Evolutionary conservation across 1,140 invertebrate species (phyloP).

Genomic region (Orussus abietinus): DNA sequence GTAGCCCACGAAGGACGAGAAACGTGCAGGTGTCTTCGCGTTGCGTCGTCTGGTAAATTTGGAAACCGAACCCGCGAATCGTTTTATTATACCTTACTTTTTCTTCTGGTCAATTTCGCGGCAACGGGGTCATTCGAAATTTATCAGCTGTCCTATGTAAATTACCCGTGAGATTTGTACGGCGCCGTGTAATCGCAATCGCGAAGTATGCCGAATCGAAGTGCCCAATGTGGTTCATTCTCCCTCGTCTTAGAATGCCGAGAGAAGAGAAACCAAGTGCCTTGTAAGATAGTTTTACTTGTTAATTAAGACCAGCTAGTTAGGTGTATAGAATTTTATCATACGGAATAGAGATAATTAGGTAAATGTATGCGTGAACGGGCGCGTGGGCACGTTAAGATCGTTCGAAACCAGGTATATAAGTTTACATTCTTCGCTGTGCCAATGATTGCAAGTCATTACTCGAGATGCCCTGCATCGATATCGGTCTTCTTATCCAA

Average conservation of each 20-base stretch:
- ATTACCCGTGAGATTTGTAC: conserved; percentile 7
- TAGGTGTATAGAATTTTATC: background rate
- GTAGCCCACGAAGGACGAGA: too few species aligned
- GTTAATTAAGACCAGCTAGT: conserved; percentile 3
- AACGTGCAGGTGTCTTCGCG: too few species aligned
- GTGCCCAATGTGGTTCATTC: conserved; percentile 9
- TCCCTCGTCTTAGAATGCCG: too few species aligned
- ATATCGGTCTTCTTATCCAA: background rate
- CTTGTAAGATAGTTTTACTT: conserved; percentile 15
- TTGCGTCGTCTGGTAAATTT: too few species aligned
- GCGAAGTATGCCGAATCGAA: conserved; percentile 13
- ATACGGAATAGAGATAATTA: background rate
- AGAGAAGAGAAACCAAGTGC: conserved; percentile 11
- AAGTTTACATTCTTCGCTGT: background rate
- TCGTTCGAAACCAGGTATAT: background rate
- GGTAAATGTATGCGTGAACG: background rate
- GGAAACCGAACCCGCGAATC: too few species aligned
- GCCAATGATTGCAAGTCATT: background rate
- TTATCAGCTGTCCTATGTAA: background rate
- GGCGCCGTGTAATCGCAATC: conserved; percentile 5
- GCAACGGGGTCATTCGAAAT: background rate
- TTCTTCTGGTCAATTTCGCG: conserved; percentile 1
- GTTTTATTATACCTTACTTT: background rate
- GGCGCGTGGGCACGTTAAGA: too few species aligned
- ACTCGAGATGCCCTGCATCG: conserved; percentile 6